phyloP scores from a whole-genome alignment of 1,140 invertebrate genomes.

The Thaumetopoea pityocampa region DNA sequence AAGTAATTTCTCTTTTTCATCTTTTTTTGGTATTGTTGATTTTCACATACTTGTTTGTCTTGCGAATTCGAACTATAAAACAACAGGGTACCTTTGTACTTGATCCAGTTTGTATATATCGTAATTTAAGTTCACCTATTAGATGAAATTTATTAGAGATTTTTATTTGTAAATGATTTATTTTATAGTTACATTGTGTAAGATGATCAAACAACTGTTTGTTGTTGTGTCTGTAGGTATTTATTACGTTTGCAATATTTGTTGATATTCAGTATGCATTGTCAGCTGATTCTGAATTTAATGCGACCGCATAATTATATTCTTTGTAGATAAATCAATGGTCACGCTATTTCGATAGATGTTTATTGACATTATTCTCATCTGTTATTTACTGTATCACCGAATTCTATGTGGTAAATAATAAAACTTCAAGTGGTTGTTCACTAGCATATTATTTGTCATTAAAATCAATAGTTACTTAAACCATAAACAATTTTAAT shows the following conservation, averaged over 20 bases:
- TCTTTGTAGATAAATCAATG: background rate
- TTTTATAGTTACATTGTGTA: conserved; percentile 11
- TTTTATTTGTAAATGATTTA: conserved; percentile 26
- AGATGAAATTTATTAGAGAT: conserved; percentile 36
- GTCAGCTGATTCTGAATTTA: conserved; percentile 2
- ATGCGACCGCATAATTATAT: conserved; percentile 2
- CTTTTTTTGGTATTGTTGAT: background rate
- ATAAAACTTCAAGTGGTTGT: too few species aligned
- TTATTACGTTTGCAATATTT: conserved; percentile 3
- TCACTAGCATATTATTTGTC: too few species aligned
- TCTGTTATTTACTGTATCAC: too few species aligned
- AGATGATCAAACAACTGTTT: conserved; percentile 9
- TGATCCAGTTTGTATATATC: conserved; percentile 62
- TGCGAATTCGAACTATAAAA: conserved; percentile 21
- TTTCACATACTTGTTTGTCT: background rate
- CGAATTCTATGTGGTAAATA: too few species aligned
- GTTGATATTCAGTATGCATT: background rate
- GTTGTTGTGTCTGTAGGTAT: conserved; percentile 13
- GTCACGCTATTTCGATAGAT: too few species aligned
- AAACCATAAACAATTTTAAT: too few species aligned
- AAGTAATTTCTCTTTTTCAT: conserved; percentile 14
- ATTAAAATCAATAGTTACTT: too few species aligned
- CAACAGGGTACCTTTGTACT: conserved; percentile 57
- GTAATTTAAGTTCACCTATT: conserved; percentile 38
- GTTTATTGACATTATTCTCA: too few species aligned